A percentile compares a stretch with the other conserved stretches of the same genome.
These are phyloP conservation scores for Zosterops lateralis DNA, from an alignment of 2,113 vertebrate species.

Conservation along the genomic window DNA sequence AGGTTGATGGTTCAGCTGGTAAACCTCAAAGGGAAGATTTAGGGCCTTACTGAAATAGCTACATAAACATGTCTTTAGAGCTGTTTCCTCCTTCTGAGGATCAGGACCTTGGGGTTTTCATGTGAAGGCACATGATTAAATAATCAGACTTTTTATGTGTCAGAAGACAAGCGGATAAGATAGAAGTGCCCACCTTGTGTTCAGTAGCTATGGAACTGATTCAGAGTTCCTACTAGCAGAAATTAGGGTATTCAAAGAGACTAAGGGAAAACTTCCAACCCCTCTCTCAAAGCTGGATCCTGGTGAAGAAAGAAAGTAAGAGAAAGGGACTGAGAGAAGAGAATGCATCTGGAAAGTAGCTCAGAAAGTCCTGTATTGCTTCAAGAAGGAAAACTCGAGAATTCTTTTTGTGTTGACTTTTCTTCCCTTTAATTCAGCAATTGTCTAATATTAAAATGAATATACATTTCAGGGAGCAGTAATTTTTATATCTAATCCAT, in stretches of 20 bases:
- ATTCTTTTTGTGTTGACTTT: neutral
- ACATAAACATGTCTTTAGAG: neutral
- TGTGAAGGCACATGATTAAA: neutral
- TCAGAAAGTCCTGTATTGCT: neutral
- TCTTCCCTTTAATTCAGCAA: neutral
- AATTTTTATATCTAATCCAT: neutral
- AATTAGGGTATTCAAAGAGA: neutral
- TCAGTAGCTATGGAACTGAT: neutral
- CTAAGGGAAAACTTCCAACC: neutral
- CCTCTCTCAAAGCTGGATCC: neutral
- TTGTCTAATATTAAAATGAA: neutral
- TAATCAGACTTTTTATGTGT: neutral
- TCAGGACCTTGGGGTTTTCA: neutral
- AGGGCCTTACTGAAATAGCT: neutral
- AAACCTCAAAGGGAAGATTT: neutral
- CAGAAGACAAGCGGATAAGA: neutral
- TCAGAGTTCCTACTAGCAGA: neutral
- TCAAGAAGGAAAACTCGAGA: neutral
- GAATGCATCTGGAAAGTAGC: neutral
- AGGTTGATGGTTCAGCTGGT: neutral
- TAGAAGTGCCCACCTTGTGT: neutral
- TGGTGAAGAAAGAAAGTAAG: neutral
- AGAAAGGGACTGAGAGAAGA: neutral
- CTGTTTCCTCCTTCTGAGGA: neutral
- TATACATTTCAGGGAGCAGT: neutral